Evolutionary conservation across 2,797 vertebrate species (phyloP), one percentile per base, ranked within the genome.

Genomic region (Gallinago solitaria): DNA sequence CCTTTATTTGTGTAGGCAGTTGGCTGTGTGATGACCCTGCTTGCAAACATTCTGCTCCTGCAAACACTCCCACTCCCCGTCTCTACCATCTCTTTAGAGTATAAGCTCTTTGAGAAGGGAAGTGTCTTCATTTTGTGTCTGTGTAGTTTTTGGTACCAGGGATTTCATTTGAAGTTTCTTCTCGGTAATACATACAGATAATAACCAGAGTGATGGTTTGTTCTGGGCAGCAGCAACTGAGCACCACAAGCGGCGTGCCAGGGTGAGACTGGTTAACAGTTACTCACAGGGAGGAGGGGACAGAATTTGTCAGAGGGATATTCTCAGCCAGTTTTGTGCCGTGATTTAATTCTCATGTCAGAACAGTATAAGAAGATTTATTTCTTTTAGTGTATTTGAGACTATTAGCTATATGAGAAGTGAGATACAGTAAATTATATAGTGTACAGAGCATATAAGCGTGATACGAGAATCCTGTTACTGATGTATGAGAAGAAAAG

Each of bases 401-500:
- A 27, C 32, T 67, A 32, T 83, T 84, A 3, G 2, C 68, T 70
- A 2, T 70, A 2, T 32, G 16, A 94, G 83, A 78, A 74, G 47
- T 0, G 1, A 89, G 47, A 78, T 65, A 65, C 32, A 30, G 83
- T 83, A 73, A 67, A 20, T 59, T 47, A 9, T 24, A 11, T 10
- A 17, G 53, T 16, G 32, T 25, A 39, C 63, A 63, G 70, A 89
- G 67, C 74, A 23, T 41, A 15, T 56, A 56, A 78, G 76, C 0
- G 0, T 73, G 95, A 12, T 65, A 19, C 5, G 56, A 93, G 88
- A 63, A 53, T 70, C 71, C 64, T 67, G 67, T 84, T 89, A 74
- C 48, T 89, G 83, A 83, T 92, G 69, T 69, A 61, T 78, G 82
- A 91, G 89, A 33, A 89, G 87, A 83, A 95, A 95, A 87, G 73